These are phyloP conservation scores for Himalopsyche anomala DNA, from an alignment of 2,888 invertebrate species.

Conservation along the genomic window DNA sequence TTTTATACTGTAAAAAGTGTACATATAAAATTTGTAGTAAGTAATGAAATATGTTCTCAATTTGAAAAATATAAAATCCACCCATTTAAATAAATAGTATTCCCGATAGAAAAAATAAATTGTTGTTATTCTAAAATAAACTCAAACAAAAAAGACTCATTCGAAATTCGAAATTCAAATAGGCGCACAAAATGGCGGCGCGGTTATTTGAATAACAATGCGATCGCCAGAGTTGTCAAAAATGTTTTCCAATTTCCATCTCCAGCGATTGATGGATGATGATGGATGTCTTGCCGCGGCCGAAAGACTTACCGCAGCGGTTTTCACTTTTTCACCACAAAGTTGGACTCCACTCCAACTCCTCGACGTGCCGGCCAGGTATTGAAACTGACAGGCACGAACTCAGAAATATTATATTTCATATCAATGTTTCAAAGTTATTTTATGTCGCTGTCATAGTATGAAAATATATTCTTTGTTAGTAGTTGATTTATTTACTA, in stretches of 20 bases:
- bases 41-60: too few relatives aligned
- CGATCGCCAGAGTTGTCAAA: slow-evolving; percentile 49
- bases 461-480: too few relatives aligned
- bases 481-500: too few relatives aligned
- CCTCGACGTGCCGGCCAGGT: slow-evolving; percentile 19
- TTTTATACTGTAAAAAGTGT: too few relatives aligned
- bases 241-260: slow-evolving; percentile 63
- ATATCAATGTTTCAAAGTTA: too few relatives aligned
- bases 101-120: too few relatives aligned
- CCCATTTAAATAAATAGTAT: too few relatives aligned
- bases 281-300: slow-evolving; percentile 54
- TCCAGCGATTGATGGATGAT: slow-evolving; percentile 59
- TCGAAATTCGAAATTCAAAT: slow-evolving; percentile 32
- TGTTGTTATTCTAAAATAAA: neutral
- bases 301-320: slow-evolving; percentile 27
- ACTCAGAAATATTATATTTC: neutral
- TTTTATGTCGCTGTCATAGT: too few relatives aligned
- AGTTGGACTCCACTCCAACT: slow-evolving; percentile 28
- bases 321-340: slow-evolving; percentile 40
- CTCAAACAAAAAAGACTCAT: slow-evolving; percentile 42
- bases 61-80: too few relatives aligned
- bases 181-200: neutral
- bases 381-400: neutral
- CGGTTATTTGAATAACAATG: slow-evolving; percentile 61
- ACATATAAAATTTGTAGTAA: too few relatives aligned